Base-by-base conservation (phyloP, 2,888 invertebrate genomes). In the Hirtodrosophila histrioides region DNA sequence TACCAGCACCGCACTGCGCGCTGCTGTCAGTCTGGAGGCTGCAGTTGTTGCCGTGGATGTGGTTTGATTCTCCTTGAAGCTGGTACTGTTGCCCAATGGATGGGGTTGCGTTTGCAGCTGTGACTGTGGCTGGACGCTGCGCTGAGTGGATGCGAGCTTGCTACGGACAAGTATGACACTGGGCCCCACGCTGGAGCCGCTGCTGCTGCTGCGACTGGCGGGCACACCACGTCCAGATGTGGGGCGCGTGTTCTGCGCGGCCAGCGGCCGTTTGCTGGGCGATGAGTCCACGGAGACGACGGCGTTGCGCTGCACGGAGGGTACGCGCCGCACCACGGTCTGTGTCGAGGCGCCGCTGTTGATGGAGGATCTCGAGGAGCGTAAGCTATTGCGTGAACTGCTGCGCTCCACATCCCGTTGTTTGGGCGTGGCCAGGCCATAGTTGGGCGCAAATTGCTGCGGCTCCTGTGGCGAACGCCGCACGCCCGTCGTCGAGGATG, bases 361-460 rank as follows among this genome's bases (percentile, higher is more conserved):
- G 53, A 97, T 92, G 0, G 97, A 97, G 85, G 96, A 96, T 29
- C 96, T 93, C 0, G 97, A 97, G 86, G 97, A 96, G 24, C 96
- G 93, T 11, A 97, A 92, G 54, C 96, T 96, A 40, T 96, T 95
- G 37, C 96, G 92, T 0, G 97, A 97, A 11, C 95, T 94, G 4
- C 96, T 96, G 37, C 96, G 93, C 85, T 96, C 96, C 0, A 96
- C 95, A 74, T 94, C 93, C 64, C 93, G 92, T 48, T 91, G 12
- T 69, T 65, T 75, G 11, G 69, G 43, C 10, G 54, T 37, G 0
- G 65, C 46, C 11, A 86, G 75, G 49, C 76, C 56, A 27, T 72
- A 72, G 35, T 77, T 69, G 48, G 89, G 69, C 29, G 75, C 27
- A 36, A 62, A 74, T 3, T 53, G 74, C 1, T 48, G 63, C 9